phyloP scores from a whole-genome alignment of 2,113 vertebrate genomes.

The Perca flavescens region DNA sequence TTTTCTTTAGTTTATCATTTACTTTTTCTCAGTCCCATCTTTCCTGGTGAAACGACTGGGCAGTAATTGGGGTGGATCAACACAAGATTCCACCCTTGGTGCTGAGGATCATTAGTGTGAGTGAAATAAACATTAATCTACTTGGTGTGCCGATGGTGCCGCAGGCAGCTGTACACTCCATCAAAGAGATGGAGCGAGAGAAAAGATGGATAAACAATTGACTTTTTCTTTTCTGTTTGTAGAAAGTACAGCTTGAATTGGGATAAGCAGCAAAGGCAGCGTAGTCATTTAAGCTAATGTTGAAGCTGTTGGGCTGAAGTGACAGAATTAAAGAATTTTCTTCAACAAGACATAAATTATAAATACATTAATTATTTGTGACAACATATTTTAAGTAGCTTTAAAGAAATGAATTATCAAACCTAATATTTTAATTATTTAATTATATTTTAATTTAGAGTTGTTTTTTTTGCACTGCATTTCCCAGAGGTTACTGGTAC shows the following conservation, averaged over 20 bases:
- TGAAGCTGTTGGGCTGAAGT: background rate
- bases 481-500: background rate
- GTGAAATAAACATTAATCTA: slow-evolving; percentile 61
- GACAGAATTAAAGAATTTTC: background rate
- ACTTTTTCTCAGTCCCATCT: background rate
- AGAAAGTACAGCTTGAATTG: background rate
- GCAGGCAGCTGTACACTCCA: slow-evolving; percentile 30
- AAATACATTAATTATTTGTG: background rate
- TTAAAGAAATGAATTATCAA: background rate
- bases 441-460: too few relatives aligned
- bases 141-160: background rate
- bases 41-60: slow-evolving; percentile 17
- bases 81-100: slow-evolving; percentile 37
- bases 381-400: background rate
- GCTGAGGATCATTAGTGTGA: slow-evolving; percentile 51
- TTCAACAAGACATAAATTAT: background rate
- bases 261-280: too few relatives aligned
- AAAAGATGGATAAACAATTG: slow-evolving; percentile 21
- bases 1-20: background rate
- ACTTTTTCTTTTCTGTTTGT: slow-evolving; percentile 2
- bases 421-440: background rate
- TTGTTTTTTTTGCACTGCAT: background rate
- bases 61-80: slow-evolving; percentile 60
- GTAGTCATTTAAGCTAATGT: background rate
- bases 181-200: slow-evolving; percentile 3